These are phyloP conservation scores for Chrysogorgia sp. DNA, from an alignment of 92 coral and sea anemone genomes.

Conservation along the genomic window DNA sequence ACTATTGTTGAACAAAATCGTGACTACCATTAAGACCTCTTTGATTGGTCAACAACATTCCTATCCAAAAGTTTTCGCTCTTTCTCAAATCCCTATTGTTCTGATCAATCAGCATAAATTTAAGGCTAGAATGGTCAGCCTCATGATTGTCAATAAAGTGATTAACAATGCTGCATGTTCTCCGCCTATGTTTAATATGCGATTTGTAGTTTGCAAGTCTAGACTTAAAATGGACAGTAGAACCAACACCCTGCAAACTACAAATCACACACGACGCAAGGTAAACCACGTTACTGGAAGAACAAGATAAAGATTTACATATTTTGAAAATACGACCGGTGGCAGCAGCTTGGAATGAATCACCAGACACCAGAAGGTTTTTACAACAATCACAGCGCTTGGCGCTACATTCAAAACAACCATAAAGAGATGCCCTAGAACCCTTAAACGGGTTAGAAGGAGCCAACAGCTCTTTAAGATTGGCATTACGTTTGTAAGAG, in stretches of 20 bases:
- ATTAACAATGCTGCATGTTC: not conserved
- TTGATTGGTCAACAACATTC: not conserved
- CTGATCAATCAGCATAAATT: conserved; percentile 1
- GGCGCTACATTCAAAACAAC: conserved; percentile 14
- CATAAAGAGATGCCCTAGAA: not conserved
- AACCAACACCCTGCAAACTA: conserved; percentile 16
- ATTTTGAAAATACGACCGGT: not conserved
- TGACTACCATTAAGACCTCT: not conserved
- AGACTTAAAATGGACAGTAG: not conserved
- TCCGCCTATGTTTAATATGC: not conserved
- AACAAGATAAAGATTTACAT: not conserved
- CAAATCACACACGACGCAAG: conserved; percentile 9
- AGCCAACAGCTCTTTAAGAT: not conserved
- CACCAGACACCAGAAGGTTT: not conserved
- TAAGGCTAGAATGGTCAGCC: not conserved
- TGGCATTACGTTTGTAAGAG: not conserved
- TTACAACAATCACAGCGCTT: conserved; percentile 18
- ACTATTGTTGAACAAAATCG: conserved; percentile 2
- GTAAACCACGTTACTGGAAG: not conserved
- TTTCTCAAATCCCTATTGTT: not conserved
- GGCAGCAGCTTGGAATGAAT: not conserved
- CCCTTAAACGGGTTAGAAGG: not conserved
- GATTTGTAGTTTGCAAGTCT: not conserved
- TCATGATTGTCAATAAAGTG: not conserved
- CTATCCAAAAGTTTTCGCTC: not conserved